Evolutionary conservation across 2,888 invertebrate species (phyloP).

Genomic region (Philhelius pedissequus): DNA sequence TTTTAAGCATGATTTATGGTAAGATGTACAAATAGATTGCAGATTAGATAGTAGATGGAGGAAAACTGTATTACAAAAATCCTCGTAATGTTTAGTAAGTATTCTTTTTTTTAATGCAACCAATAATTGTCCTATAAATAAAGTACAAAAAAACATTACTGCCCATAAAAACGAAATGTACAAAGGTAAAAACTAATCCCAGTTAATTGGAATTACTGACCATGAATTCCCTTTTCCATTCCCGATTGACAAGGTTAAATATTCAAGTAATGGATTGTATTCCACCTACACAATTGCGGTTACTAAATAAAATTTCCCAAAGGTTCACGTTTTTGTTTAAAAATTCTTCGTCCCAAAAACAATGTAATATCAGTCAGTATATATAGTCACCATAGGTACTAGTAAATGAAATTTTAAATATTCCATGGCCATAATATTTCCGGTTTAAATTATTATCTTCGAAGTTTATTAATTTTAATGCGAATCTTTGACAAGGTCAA

Average conservation of each 20-base stretch:
- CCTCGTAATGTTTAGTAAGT: too few species aligned
- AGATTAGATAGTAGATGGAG: too few species aligned
- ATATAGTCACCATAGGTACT: too few species aligned
- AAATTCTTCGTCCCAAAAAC: constrained; percentile 13
- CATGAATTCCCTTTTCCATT: constrained; percentile 15
- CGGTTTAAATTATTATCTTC: constrained; percentile 33
- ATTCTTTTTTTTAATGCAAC: too few species aligned
- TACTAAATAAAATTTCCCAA: background rate
- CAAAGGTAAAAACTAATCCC: constrained; percentile 18
- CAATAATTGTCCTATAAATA: too few species aligned
- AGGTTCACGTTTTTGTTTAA: background rate
- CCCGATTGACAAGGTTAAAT: background rate
- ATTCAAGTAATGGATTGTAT: background rate
- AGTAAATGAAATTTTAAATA: constrained; percentile 11
- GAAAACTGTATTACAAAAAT: too few species aligned
- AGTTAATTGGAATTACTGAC: constrained; percentile 37
- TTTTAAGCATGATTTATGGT: too few species aligned
- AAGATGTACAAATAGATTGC: too few species aligned
- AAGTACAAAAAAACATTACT: background rate
- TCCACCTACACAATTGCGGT: background rate
- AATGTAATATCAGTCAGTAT: constrained; percentile 13
- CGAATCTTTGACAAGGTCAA: constrained; percentile 34
- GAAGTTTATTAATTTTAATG: constrained; percentile 25
- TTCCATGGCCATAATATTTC: constrained; percentile 40
- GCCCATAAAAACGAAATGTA: background rate